A percentile compares a stretch with the other conserved stretches of the same genome.
phyloP scores from a whole-genome alignment of 2,797 vertebrate species.

The Mormyrops boulengeri region DNA sequence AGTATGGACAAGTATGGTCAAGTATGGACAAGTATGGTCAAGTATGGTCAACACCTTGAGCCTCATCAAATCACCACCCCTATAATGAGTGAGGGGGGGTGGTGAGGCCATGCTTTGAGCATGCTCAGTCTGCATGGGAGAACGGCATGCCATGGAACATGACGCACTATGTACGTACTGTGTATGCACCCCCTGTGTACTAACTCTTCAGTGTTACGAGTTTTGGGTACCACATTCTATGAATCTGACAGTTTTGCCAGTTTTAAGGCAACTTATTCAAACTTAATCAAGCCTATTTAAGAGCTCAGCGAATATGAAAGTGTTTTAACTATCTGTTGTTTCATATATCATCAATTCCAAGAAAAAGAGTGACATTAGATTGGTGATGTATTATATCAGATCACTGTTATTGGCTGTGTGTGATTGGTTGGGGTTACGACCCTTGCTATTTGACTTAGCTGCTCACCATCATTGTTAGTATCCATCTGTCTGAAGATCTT shows the following conservation, averaged over 20 bases:
- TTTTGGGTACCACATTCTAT: neutral
- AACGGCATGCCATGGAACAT: neutral
- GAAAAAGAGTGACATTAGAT: neutral
- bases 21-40: neutral
- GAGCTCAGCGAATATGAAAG: neutral
- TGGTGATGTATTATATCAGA: neutral
- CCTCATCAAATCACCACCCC: neutral
- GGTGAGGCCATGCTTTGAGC: neutral
- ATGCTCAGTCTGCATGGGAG: neutral
- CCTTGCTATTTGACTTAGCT: neutral
- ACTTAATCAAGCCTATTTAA: neutral
- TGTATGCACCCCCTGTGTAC: neutral
- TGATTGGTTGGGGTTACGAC: neutral
- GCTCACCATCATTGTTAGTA: slow-evolving; percentile 72
- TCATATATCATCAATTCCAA: neutral
- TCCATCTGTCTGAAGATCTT: slow-evolving; percentile 84
- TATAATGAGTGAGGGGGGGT: neutral
- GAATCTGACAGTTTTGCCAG: neutral
- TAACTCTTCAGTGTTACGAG: neutral
- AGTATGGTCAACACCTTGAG: neutral
- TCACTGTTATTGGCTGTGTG: neutral
- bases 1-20: neutral
- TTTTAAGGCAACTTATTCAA: neutral
- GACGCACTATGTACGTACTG: neutral
- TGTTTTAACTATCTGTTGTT: neutral